Base-by-base conservation (phyloP, 2,797 vertebrate genomes). In the Ataeniobius toweri region DNA sequence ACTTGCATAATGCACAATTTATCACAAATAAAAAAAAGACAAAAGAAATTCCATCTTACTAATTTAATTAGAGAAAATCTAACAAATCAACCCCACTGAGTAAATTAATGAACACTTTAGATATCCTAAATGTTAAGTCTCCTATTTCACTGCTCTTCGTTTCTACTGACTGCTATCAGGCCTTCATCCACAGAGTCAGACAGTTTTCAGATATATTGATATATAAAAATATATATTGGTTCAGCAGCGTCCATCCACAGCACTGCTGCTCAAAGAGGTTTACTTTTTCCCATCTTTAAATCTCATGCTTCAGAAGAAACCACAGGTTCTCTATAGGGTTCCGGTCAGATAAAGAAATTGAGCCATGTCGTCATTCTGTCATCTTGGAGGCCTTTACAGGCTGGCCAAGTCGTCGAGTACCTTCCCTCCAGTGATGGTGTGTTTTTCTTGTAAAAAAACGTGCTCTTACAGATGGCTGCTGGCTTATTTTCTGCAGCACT, bases 21-120 rank as follows among this genome's bases (percentile, higher is more conserved):
- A 18, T 41, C 65, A 44, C 39, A 67, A 67, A 26, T 67, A 67
- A 67, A 44, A 12, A 24, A 20, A 24, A 65, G 28, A 20, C 59
- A 36, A 22, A 22, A 41, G 2, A 68, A 44, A 68, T 24, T 44
- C 39, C 7, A 16, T 36, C 36, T 67, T 39, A 24, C 36, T 65
- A 22, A 69, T 69, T n/a, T 46, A 46, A 26, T 69, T 48, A 69
- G 67, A 69, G 41, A 69, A 46, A 46, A 69, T 69, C 41, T 12
- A 69, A 46, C 41, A 69, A 69, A 6, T 44, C 20, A 22, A 67
- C 36, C 22, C 20, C 22, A 5, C 39, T 14, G 22, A 16, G 41
- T 68, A 14, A 44, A 68, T 28, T 39, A 65, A 61, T 61, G 26
- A 65, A 39, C 36, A n/a, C 24, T 48, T 69, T 26, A 26, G 41